Conservation (phyloP, 2,797 vertebrate genomes). For the Sebastes cheni region DNA sequence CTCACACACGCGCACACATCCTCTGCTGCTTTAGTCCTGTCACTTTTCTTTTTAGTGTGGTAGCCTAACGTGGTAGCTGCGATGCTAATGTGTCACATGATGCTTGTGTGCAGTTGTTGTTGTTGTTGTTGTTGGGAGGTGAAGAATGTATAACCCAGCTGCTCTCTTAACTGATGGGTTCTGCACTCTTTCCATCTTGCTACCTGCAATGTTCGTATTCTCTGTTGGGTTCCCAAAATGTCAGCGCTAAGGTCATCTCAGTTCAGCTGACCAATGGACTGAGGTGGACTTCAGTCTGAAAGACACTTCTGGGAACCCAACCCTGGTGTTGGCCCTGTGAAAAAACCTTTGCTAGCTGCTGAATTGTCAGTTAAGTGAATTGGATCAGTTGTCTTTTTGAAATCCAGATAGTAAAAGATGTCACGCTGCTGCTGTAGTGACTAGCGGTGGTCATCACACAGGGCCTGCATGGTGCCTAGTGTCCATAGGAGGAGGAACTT, state of each 20-base stretch:
- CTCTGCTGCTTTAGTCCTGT: slow-evolving; percentile 67
- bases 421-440: not conserved
- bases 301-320: slow-evolving; percentile 30
- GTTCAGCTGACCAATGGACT: slow-evolving; percentile 13
- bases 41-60: slow-evolving; percentile 28
- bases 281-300: not conserved
- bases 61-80: slow-evolving; percentile 39
- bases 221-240: slow-evolving; percentile 32
- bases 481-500: slow-evolving; percentile 12
- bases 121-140: slow-evolving; percentile 2
- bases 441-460: not conserved
- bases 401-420: not conserved
- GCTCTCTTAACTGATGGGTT: slow-evolving; percentile 56
- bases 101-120: slow-evolving; percentile 57
- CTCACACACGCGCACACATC: slow-evolving; percentile 66
- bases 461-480: slow-evolving; percentile 5
- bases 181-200: slow-evolving; percentile 61
- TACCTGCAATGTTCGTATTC: slow-evolving; percentile 10
- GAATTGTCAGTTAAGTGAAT: not conserved
- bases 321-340: slow-evolving; percentile 10
- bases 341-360: slow-evolving; percentile 6
- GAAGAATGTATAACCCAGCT: slow-evolving; percentile 77
- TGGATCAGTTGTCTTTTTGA: not conserved
- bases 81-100: slow-evolving; percentile 48
- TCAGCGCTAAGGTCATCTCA: slow-evolving; percentile 12